Conservation (phyloP, 2,797 vertebrate species). For the Anomalospiza imberbis region DNA sequence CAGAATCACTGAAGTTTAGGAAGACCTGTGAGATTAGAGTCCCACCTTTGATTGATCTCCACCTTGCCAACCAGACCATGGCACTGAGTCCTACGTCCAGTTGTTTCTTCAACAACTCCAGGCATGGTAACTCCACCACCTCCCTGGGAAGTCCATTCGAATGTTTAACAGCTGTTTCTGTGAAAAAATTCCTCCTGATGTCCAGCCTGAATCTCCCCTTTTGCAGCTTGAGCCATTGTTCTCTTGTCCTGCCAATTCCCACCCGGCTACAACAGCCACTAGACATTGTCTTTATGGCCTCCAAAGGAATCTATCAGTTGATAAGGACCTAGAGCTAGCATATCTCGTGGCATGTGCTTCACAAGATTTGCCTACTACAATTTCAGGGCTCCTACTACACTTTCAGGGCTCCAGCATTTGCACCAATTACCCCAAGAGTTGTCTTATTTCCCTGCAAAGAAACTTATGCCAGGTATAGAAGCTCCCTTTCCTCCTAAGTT, state of each 20-base stretch:
- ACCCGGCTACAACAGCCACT: too few relatives aligned
- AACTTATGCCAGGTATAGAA: background rate
- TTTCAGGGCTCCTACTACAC: background rate
- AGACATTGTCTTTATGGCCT: background rate
- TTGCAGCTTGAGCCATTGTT: background rate
- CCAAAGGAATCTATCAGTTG: background rate
- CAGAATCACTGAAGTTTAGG: background rate
- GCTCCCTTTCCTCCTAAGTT: background rate
- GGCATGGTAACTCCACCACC: rapidly evolving
- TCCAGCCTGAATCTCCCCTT: background rate
- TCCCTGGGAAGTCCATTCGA: background rate
- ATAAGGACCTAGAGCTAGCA: background rate
- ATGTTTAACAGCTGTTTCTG: background rate
- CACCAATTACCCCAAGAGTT: background rate
- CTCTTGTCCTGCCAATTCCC: rapidly evolving
- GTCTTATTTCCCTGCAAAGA: background rate
- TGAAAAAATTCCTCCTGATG: background rate
- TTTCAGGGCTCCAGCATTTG: background rate
- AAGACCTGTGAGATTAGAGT: too few relatives aligned
- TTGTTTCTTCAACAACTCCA: background rate
- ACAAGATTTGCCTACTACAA: background rate
- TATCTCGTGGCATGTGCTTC: background rate
- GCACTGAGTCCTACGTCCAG: too few relatives aligned
- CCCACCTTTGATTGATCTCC: background rate
- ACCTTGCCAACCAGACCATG: background rate